A percentile compares a stretch with the other conserved stretches of the same genome.
Evolutionary conservation across 2,888 invertebrate species (phyloP).

Genomic region (Pomacea canaliculata): DNA sequence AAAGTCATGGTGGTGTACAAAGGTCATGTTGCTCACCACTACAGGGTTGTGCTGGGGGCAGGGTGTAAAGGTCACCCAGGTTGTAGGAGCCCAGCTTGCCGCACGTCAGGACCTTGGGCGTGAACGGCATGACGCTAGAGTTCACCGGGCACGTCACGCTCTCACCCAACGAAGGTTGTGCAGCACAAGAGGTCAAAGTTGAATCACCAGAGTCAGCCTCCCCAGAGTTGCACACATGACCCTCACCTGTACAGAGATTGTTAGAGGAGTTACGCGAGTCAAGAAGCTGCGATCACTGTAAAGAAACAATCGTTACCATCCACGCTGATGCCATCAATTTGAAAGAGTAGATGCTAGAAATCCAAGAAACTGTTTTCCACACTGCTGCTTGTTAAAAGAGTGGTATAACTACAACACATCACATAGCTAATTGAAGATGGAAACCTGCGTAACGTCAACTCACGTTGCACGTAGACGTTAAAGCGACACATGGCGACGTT

Average conservation of each 20-base stretch:
- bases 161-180: background rate
- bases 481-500: constrained; percentile 14
- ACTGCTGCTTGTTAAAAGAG: too few species aligned
- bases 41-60: constrained; percentile 27
- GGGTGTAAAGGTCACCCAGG: constrained; percentile 22
- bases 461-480: constrained; percentile 18
- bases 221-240: too few species aligned
- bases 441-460: background rate
- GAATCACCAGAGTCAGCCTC: too few species aligned
- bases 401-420: too few species aligned
- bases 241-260: too few species aligned
- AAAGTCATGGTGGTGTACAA: background rate
- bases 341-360: too few species aligned
- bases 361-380: too few species aligned
- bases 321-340: too few species aligned
- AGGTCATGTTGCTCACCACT: background rate
- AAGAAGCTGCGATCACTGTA: too few species aligned
- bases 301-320: too few species aligned
- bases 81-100: constrained; percentile 33
- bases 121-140: background rate
- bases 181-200: background rate
- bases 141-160: constrained; percentile 19
- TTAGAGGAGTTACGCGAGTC: too few species aligned
- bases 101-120: constrained; percentile 28
- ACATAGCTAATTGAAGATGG: background rate